Base-by-base conservation (phyloP, 1,140 invertebrate genomes). In the Sesamia nonagrioides region DNA sequence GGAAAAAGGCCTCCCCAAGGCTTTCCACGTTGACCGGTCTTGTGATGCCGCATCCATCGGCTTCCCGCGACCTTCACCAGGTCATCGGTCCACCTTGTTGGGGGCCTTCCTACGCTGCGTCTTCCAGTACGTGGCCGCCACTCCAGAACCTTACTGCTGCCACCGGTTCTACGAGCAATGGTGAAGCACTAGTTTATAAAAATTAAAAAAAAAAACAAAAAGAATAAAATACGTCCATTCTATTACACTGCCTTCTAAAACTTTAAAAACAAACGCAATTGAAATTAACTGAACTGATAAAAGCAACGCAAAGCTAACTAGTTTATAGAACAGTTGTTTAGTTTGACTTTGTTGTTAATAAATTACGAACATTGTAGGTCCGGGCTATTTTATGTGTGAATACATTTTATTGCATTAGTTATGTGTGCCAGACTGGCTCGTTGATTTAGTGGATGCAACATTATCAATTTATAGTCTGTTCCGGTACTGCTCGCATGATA, bases 361-460 rank as follows among this genome's bases (percentile, higher is more conserved):
- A 68, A 68, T 68, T 68, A 68, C 63, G 40, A 68, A 68, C 63
- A 68, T 68, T 68, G 63, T 27, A 27, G 27, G 27, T 27, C 9
- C 60, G n/a, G 60, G 17, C 37, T 68, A 68, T 68, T 68, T 68
- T 68, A 48, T 68, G 63, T 68, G 63, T 68, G 63, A 68, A 68
- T 68, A 68, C 63, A 68, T 68, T 48, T 68, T 68, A 68, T 68
- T 68, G 63, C 63, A 18, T 68, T 68, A 68, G 63, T 68, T 68
- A 48, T 68, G 61, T 66, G 40, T 17, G 61, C 17, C 40, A 66
- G 63, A 68, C 63, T 68, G 63, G 63, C 63, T 27, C 42, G 61
- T 68, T 68, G 63, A 68, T 68, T 68, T 68, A 68, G 17, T 68
- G 63, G n/a, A 68, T 68, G 63, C 63, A 45, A 48, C 63, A 68